Evolutionary conservation across 2,797 vertebrate species (phyloP).

Genomic region (Nannoperca australis): DNA sequence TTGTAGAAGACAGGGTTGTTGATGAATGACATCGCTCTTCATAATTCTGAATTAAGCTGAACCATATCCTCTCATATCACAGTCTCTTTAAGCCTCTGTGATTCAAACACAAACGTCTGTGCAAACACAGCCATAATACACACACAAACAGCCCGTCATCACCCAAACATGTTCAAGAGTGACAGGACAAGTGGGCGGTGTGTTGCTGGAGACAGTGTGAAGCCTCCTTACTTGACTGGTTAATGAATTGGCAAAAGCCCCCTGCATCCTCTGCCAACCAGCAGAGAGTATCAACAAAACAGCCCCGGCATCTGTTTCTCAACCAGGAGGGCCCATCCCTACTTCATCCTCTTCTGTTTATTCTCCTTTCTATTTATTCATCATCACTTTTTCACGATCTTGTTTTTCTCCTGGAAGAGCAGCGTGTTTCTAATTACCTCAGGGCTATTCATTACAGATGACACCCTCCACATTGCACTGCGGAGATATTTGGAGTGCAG

Average conservation of each 20-base stretch:
- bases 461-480: constrained; percentile 74
- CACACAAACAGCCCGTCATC: constrained; percentile 38
- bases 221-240: constrained; percentile 64
- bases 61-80: constrained; percentile 13
- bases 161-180: constrained; percentile 57
- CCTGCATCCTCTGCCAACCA: constrained; percentile 72
- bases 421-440: constrained; percentile 84
- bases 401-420: constrained; percentile 78
- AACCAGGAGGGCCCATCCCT: constrained; percentile 59
- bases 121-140: constrained; percentile 23
- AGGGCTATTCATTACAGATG: constrained; percentile 83
- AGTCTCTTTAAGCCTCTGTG: background rate
- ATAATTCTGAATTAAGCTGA: constrained; percentile 12
- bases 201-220: constrained; percentile 64
- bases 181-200: constrained; percentile 66
- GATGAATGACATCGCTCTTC: background rate
- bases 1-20: background rate
- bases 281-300: constrained; percentile 67
- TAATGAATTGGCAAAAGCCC: constrained; percentile 78
- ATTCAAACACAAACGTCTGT: constrained; percentile 38
- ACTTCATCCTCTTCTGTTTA: constrained; percentile 33
- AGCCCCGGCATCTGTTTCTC: constrained; percentile 78
- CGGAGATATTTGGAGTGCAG: constrained; percentile 63
- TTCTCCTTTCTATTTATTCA: constrained; percentile 68
- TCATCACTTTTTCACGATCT: constrained; percentile 78